Percentiles rank a stretch among this genome's conserved stretches.
phyloP scores from a whole-genome alignment of 2,888 invertebrate genomes.

The Iphiclides podalirius region DNA sequence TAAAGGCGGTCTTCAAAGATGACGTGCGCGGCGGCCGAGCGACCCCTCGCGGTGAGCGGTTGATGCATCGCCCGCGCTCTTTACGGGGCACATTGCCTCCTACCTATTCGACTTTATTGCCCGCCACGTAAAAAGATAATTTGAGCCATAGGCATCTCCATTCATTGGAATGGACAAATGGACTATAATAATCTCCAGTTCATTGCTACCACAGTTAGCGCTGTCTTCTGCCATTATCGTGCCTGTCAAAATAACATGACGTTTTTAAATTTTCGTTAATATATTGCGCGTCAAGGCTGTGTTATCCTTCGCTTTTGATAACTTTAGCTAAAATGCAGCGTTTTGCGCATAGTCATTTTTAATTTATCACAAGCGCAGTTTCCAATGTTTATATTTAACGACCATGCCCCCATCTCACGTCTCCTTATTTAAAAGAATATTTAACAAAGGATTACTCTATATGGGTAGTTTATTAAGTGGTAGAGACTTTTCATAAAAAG shows the following conservation, averaged over 20 bases:
- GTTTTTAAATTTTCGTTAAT: too few species aligned
- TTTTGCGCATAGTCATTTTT: too few species aligned
- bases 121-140: slow-evolving; percentile 35
- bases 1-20: slow-evolving; percentile 21
- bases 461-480: too few species aligned
- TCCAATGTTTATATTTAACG: too few species aligned
- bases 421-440: too few species aligned
- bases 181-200: slow-evolving; percentile 22
- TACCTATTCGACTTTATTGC: slow-evolving; percentile 35
- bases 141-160: slow-evolving; percentile 24
- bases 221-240: slow-evolving; percentile 17
- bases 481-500: too few species aligned
- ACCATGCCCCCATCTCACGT: too few species aligned
- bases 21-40: slow-evolving; percentile 25
- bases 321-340: too few species aligned
- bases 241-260: slow-evolving; percentile 8
- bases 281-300: too few species aligned
- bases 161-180: slow-evolving; percentile 26
- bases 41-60: slow-evolving; percentile 69
- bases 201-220: slow-evolving; percentile 21
- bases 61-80: slow-evolving; percentile 69
- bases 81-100: slow-evolving; percentile 30
- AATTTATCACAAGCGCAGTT: too few species aligned
- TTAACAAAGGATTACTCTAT: too few species aligned
- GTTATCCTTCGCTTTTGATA: too few species aligned